Evolutionary conservation across 2,797 vertebrate species (phyloP).

Genomic region (Sebastes paucispinis): DNA sequence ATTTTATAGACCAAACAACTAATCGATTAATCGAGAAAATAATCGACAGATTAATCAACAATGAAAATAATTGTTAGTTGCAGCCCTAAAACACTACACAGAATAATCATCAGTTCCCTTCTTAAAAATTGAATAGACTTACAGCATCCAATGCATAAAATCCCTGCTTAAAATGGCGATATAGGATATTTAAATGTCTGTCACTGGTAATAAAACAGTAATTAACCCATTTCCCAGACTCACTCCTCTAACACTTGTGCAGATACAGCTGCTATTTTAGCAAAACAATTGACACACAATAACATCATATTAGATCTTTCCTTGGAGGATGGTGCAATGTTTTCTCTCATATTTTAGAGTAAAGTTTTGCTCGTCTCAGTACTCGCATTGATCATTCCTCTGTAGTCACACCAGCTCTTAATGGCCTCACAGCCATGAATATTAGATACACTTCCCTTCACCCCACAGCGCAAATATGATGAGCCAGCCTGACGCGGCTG

Average conservation of each 20-base stretch:
- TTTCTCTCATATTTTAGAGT: slow-evolving; percentile 11
- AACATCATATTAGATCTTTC: not conserved
- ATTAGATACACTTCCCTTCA: slow-evolving; percentile 83
- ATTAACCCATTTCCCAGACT: not conserved
- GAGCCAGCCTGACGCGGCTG: slow-evolving; percentile 66
- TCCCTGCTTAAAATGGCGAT: not conserved
- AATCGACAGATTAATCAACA: no score
- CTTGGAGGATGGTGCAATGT: not conserved
- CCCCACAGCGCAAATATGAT: slow-evolving; percentile 69
- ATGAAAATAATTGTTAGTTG: no score
- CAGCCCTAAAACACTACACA: not conserved
- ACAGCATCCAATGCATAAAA: not conserved
- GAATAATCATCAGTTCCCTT: not conserved
- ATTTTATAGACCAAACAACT: no score
- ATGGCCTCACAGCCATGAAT: slow-evolving; percentile 82
- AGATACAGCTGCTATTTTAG: not conserved
- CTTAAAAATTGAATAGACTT: not conserved
- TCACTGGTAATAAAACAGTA: slow-evolving; percentile 3
- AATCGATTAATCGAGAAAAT: no score
- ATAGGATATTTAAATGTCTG: not conserved
- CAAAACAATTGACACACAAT: not conserved
- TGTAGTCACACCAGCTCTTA: slow-evolving; percentile 77
- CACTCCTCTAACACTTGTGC: not conserved
- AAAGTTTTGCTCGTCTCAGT: slow-evolving; percentile 50
- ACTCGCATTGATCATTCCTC: slow-evolving; percentile 63